A percentile compares a stretch with the other conserved stretches of the same genome.
These are phyloP conservation scores for Xylota sylvarum DNA, from an alignment of 2,888 invertebrate genomes.

Conservation along the genomic window DNA sequence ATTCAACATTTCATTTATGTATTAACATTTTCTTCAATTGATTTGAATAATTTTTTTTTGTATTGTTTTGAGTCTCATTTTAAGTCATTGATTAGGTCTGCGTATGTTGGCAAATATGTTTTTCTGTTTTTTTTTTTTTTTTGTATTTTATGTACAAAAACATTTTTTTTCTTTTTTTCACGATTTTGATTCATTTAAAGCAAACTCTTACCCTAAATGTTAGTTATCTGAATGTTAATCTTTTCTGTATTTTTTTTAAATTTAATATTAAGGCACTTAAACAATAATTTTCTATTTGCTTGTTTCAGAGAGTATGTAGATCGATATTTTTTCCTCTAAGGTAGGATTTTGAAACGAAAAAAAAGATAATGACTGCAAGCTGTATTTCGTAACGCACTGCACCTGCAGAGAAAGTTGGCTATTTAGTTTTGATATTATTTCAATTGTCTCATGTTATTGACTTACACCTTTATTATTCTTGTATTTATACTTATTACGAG, in stretches of 20 bases:
- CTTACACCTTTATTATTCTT: background rate
- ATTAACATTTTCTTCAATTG: slow-evolving; percentile 10
- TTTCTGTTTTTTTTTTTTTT: slow-evolving; percentile 10
- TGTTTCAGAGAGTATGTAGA: slow-evolving; percentile 6
- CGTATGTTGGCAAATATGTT: slow-evolving; percentile 55
- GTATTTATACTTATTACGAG: slow-evolving; percentile 45
- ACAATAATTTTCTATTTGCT: slow-evolving; percentile 36
- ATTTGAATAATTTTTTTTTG: slow-evolving; percentile 6
- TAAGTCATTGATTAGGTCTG: background rate
- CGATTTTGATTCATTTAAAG: slow-evolving; percentile 7
- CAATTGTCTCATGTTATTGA: background rate
- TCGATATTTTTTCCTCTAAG: background rate
- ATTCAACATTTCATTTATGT: slow-evolving; percentile 18
- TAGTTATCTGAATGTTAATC: background rate
- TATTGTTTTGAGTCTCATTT: slow-evolving; percentile 32
- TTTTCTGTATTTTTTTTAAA: slow-evolving; percentile 12
- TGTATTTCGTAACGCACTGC: background rate
- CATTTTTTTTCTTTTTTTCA: slow-evolving; percentile 6
- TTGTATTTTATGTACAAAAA: slow-evolving; percentile 15
- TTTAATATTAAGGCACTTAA: slow-evolving; percentile 69
- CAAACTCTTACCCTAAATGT: slow-evolving; percentile 15
- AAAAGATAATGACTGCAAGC: background rate
- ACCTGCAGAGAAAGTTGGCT: background rate
- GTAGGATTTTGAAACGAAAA: slow-evolving; percentile 20
- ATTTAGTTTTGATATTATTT: background rate